These are phyloP conservation scores for Microtus richardsoni DNA, from an alignment of 2,113 vertebrate genomes.

Conservation along the genomic window DNA sequence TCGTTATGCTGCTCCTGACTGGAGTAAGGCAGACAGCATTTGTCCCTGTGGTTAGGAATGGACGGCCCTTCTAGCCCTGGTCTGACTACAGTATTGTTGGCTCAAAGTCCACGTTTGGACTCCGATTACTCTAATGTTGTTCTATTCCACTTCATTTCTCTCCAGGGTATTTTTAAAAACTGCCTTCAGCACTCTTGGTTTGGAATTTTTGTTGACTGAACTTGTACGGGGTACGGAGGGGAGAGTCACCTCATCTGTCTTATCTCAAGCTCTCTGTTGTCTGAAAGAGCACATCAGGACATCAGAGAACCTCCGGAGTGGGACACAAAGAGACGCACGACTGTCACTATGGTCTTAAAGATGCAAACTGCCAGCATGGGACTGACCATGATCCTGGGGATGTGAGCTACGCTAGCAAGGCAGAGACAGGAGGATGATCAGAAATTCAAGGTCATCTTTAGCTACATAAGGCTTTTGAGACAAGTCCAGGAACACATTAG, in stretches of 20 bases:
- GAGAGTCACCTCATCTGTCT: not conserved
- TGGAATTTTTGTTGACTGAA: not conserved
- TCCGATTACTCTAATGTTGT: not conserved
- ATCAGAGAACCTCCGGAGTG: not conserved
- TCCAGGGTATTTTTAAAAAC: not conserved
- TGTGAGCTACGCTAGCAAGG: not conserved
- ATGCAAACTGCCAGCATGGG: not conserved
- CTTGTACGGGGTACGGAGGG: not conserved
- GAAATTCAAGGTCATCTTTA: not conserved
- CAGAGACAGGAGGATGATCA: not conserved
- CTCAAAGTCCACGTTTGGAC: not conserved
- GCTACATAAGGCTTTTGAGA: not conserved
- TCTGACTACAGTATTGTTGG: not conserved
- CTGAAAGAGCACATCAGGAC: not conserved
- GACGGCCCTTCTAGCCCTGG: fast-evolving
- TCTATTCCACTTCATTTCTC: not conserved
- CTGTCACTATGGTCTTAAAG: not conserved
- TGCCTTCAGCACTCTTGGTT: not conserved
- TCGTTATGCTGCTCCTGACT: not conserved
- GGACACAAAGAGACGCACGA: not conserved
- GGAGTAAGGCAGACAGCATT: not conserved
- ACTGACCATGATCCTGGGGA: not conserved
- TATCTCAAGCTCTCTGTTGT: not conserved
- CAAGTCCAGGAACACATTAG: not conserved
- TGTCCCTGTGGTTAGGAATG: fast-evolving